phyloP scores from a whole-genome alignment of 2,113 vertebrate genomes.

The Osmerus eperlanus region DNA sequence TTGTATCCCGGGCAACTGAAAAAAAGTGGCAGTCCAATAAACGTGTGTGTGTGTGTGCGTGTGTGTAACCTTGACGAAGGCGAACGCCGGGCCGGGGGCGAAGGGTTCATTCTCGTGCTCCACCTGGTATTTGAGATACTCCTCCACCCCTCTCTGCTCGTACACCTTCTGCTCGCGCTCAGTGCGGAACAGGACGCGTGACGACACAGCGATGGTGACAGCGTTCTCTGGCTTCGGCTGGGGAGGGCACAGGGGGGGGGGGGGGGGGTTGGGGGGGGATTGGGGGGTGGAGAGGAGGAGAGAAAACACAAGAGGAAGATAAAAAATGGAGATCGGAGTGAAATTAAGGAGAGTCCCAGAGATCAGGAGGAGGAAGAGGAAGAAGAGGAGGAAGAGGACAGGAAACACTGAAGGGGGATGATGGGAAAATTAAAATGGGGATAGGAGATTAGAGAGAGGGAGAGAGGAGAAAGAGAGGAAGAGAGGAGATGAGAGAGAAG shows the following conservation, averaged over 20 bases:
- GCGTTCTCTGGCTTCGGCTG: slow-evolving; percentile 94
- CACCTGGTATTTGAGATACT: slow-evolving; percentile 90
- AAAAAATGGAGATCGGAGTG: neutral
- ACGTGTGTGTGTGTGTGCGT: neutral
- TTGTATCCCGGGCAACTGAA: no score
- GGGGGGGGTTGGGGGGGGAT: no score
- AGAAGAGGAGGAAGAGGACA: neutral
- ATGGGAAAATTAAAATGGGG: no score
- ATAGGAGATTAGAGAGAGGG: no score
- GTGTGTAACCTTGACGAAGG: slow-evolving; percentile 86
- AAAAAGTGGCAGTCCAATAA: no score
- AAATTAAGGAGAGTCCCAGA: neutral
- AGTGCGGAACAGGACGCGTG: slow-evolving; percentile 91
- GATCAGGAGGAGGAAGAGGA: neutral
- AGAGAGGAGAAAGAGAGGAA: neutral
- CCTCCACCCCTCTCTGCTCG: slow-evolving; percentile 85
- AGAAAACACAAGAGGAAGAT: neutral
- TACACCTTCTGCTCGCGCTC: slow-evolving; percentile 93
- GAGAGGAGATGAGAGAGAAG: neutral
- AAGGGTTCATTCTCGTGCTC: slow-evolving; percentile 94
- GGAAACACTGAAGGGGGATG: neutral
- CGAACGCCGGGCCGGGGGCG: slow-evolving; percentile 88
- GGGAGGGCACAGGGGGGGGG: no score
- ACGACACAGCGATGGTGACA: slow-evolving; percentile 91
- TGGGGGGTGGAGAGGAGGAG: neutral